These are phyloP conservation scores for Ophion ventricosus DNA, from an alignment of 2,888 invertebrate species.

Conservation along the genomic window DNA sequence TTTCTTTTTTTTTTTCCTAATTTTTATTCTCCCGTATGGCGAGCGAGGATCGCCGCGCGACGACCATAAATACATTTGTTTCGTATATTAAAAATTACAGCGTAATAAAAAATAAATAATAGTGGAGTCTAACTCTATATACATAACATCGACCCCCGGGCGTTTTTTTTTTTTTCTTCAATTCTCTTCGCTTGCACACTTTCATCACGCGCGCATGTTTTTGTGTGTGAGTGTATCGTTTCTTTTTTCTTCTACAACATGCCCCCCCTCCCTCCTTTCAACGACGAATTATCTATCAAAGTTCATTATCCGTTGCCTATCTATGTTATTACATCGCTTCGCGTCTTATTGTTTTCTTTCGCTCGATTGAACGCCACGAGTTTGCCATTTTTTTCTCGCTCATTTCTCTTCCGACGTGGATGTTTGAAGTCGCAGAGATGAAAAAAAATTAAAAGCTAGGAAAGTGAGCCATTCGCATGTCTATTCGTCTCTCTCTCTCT, in stretches of 20 bases:
- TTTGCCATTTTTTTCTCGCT: constrained; percentile 6
- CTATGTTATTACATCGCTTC: constrained; percentile 9
- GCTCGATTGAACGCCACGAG: neutral
- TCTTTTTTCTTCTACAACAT: constrained; percentile 30
- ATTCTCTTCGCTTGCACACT: constrained; percentile 32
- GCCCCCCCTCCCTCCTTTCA: neutral
- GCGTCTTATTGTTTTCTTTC: neutral
- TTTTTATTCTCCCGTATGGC: constrained; percentile 45
- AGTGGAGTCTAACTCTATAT: constrained; percentile 74
- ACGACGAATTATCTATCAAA: constrained; percentile 21
- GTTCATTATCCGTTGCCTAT: neutral
- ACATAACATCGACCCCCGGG: constrained; percentile 72
- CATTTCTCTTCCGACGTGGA: neutral
- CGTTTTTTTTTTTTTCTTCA: constrained; percentile 42
- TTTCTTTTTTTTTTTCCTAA: too few relatives aligned
- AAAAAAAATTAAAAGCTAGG: neutral
- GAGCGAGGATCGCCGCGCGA: constrained; percentile 54
- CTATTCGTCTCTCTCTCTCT: neutral
- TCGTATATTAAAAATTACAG: constrained; percentile 70
- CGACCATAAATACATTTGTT: constrained; percentile 70
- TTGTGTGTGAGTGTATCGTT: constrained; percentile 1
- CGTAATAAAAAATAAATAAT: constrained; percentile 78
- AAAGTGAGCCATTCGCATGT: neutral
- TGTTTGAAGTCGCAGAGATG: neutral
- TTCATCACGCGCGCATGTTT: neutral